Evolutionary conservation across 2,888 invertebrate genomes (phyloP).

Genomic region (Megalurothrips usitatus): DNA sequence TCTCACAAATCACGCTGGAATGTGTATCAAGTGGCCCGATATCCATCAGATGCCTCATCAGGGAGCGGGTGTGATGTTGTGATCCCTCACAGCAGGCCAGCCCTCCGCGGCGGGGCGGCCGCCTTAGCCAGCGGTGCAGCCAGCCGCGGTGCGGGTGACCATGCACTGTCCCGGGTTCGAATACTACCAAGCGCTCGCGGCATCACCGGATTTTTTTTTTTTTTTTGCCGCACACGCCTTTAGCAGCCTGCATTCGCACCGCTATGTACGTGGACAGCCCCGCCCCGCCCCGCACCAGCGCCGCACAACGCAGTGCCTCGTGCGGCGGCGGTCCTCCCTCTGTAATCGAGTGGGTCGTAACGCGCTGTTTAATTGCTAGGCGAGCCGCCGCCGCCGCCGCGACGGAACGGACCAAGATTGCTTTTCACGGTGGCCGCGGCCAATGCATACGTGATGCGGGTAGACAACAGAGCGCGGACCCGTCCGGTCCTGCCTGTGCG

Average conservation of each 20-base stretch:
- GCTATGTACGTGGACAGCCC: too few relatives aligned
- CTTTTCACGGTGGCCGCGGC: conserved; percentile 16
- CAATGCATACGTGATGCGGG: conserved; percentile 15
- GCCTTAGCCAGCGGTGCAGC: not conserved
- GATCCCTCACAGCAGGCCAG: not conserved
- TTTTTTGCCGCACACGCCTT: too few relatives aligned
- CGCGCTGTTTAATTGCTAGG: not conserved
- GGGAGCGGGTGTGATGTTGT: conserved; percentile 16
- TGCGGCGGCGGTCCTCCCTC: not conserved
- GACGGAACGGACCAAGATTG: not conserved
- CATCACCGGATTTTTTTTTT: too few relatives aligned
- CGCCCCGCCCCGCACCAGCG: too few relatives aligned
- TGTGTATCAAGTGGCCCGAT: conserved; percentile 21
- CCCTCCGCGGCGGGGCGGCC: not conserved
- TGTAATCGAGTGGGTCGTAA: too few relatives aligned
- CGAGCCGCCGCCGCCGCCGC: not conserved
- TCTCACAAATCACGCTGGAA: conserved; percentile 21
- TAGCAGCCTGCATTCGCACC: too few relatives aligned
- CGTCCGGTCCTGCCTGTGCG: too few relatives aligned
- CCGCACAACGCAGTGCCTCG: not conserved
- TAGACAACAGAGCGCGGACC: too few relatives aligned
- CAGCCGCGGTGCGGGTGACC: not conserved
- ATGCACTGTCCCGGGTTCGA: too few relatives aligned
- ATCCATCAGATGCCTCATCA: conserved; percentile 16
- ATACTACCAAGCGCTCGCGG: too few relatives aligned